These are phyloP conservation scores for Zapus hudsonius DNA, from an alignment of 2,113 vertebrate species.

Conservation along the genomic window DNA sequence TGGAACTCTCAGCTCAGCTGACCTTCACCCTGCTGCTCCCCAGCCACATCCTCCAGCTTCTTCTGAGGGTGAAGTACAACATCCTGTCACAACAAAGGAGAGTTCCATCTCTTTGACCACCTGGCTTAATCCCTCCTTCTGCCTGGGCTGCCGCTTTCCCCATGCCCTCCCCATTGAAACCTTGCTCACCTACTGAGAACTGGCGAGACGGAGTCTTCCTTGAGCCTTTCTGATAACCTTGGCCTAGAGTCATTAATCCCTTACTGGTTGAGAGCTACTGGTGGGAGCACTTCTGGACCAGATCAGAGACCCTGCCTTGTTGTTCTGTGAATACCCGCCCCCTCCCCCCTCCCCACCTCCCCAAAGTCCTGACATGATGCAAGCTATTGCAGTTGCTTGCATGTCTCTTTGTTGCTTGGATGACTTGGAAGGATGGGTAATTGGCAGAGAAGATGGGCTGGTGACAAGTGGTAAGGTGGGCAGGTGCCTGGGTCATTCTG, in stretches of 20 bases:
- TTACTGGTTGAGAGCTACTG: background rate
- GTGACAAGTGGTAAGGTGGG: background rate
- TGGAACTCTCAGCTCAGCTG: background rate
- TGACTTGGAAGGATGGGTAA: background rate
- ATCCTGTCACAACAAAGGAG: background rate
- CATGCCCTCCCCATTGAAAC: background rate
- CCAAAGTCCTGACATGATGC: background rate
- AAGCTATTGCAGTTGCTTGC: background rate
- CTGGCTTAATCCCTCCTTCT: background rate
- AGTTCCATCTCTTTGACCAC: background rate
- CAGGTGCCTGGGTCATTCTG: background rate
- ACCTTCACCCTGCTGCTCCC: rapidly evolving
- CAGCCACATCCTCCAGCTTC: background rate
- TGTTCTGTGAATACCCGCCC: background rate
- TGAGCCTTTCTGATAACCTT: background rate
- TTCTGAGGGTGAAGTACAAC: background rate
- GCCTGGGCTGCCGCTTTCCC: background rate
- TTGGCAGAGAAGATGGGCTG: background rate
- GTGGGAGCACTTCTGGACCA: background rate
- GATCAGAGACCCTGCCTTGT: background rate
- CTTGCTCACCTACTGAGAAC: background rate
- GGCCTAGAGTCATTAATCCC: background rate
- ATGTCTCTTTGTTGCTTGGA: background rate
- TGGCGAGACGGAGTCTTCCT: background rate
- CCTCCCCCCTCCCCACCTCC: rapidly evolving